Base-by-base conservation (phyloP, 37 sponge, comb jelly and placozoan species). In the Spongia lamella region DNA sequence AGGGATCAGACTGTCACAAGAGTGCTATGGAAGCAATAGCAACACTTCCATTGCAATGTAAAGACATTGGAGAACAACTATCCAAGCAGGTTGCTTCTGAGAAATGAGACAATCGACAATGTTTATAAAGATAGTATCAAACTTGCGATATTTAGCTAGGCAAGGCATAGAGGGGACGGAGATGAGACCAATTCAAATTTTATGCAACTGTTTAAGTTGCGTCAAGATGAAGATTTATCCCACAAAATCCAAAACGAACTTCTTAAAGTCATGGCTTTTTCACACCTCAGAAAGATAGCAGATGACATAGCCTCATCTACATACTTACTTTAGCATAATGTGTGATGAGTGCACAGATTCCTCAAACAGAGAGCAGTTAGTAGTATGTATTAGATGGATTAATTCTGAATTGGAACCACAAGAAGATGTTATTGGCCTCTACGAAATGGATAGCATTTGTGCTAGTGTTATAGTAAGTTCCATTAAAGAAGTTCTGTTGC, bases 231-330 rank as follows among this genome's bases (percentile, higher is more conserved):
- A 47, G 50, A 68, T 68, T 30, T 30, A 32, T 9, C 61, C 31
- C 61, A 56, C 33, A 74, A 76, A 43, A 77, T 70, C 4, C 84
- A 76, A 51, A 85, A 85, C 56, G 86, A 72, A 47, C 70, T 85
- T 33, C 40, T 78, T 1, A 55, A 55, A 50, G 58, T 85, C 40
- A 85, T 70, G 86, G 70, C 86, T 25, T 37, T 76, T 19, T 19
- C 26, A 31, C 21, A 70, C 15, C 58, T 61, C 14, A 27, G 72
- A n/a, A 14, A 62, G 55, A 70, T 75, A 24, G 84, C 70, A 50
- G 71, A 14, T 20, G 29, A n/a, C 21, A 51, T 70, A 11, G 19
- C 36, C 55, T 63, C 47, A 72, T 72, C 50, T 63, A 14, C 21
- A 33, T n/a, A n/a, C n/a, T n/a, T n/a, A n/a, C n/a, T n/a, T n/a